Base-by-base conservation (phyloP, 2,113 vertebrate species). In the Cyrtonyx montezumae region DNA sequence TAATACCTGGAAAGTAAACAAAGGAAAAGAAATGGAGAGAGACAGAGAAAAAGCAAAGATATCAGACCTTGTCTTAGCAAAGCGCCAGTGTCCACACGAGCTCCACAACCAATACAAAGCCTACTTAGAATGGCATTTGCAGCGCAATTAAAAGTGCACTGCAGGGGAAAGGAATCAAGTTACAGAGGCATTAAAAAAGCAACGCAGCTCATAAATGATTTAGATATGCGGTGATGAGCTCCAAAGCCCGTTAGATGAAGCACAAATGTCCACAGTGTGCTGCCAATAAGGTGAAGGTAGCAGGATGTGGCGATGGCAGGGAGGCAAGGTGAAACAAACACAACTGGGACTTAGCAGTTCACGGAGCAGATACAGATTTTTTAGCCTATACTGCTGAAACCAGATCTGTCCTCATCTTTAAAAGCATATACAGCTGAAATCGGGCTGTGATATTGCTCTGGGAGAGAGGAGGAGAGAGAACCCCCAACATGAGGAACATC, bases 1-100 rank as follows among this genome's bases (percentile, higher is more conserved):
- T 98, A 99, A 98, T 85, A 99, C 99, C 99, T 99, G 98, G 23
- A 98, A 94, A 71, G 73, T n/a, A 97, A 93, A 92, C 73, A 92
- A 92, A 84, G 34, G 59, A 53, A 75, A 76, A 40, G 46, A 3
- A 45, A 18, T 28, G 32, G 0, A 26, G 17, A 49, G 15, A 65
- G 55, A 82, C n/a, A 95, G 2, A 80, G 14, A 95, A 34, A 96
- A 15, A 93, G 42, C 49, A 89, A 74, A 92, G 19, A 86, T 86
- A 95, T 85, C 79, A 97, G 90, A 65, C 37, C 61, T 22, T 59
- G 66, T 49, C 11, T 93, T 75, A 75, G 56, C 78, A 69, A 88
- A 87, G 34, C 9, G 3, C 11, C 26, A 77, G 59, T 7, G 53
- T 90, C 87, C 11, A 62, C 68, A 55, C 34, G 53, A 93, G 30